phyloP scores from a whole-genome alignment of 2,797 vertebrate species.

The Argyrosomus regius region DNA sequence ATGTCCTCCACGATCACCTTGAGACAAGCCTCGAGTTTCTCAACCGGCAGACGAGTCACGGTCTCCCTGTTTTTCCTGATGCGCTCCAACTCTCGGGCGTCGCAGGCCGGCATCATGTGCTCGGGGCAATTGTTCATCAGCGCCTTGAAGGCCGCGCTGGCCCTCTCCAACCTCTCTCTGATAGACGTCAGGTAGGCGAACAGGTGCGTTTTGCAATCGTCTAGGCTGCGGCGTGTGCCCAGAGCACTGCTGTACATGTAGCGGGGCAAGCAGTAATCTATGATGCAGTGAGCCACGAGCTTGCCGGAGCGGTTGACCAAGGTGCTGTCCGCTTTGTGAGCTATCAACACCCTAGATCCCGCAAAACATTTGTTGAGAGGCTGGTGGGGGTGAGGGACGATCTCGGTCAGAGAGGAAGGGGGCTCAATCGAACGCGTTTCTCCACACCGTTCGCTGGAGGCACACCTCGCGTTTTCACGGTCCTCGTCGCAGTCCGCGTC shows the following conservation, averaged over 20 bases:
- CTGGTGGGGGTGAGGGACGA: conserved; percentile 25
- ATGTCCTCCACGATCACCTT: background rate
- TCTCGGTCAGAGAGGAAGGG: too few species aligned
- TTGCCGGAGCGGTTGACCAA: conserved; percentile 28
- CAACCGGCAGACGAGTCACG: background rate
- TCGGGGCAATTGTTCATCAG: too few species aligned
- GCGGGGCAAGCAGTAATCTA: conserved; percentile 44
- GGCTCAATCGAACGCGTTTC: too few species aligned
- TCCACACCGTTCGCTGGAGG: too few species aligned
- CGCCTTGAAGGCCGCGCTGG: too few species aligned
- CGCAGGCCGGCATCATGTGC: conserved; percentile 41
- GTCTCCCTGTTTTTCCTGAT: background rate
- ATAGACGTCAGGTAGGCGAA: background rate
- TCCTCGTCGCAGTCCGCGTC: background rate
- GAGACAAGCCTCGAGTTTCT: too few species aligned
- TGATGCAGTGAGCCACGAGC: conserved; percentile 31
- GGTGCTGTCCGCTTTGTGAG: background rate
- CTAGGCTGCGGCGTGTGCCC: background rate
- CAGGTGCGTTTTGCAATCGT: conserved; percentile 1
- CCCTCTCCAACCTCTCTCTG: background rate
- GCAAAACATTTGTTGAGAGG: conserved; percentile 9
- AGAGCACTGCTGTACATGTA: conserved; percentile 35
- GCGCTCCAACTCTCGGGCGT: background rate
- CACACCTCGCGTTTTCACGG: background rate
- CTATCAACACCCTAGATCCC: conserved; percentile 30